Evolutionary conservation across 2,797 vertebrate genomes (phyloP).

Genomic region (Anabacerthia variegaticeps): DNA sequence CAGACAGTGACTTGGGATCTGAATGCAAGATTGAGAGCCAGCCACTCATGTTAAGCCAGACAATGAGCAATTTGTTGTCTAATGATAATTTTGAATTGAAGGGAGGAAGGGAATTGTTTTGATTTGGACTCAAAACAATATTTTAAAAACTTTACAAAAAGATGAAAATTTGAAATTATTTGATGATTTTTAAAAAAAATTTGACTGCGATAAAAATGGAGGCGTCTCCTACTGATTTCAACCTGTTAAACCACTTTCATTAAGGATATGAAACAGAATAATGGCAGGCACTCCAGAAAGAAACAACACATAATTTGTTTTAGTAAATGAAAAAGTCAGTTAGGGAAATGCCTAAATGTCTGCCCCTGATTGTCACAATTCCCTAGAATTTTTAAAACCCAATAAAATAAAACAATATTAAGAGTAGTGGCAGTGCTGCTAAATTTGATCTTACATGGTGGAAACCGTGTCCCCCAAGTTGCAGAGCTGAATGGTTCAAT

Average conservation of each 20-base stretch:
- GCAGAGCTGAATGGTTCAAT: background rate
- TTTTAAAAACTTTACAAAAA: background rate
- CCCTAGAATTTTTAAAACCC: background rate
- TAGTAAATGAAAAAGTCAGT: background rate
- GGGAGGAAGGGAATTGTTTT: background rate
- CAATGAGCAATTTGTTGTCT: constrained; percentile 20
- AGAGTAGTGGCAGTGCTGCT: background rate
- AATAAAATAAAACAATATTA: background rate
- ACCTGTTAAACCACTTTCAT: background rate
- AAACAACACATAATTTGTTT: background rate
- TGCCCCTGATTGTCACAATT: background rate
- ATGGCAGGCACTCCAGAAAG: background rate
- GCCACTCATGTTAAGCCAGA: background rate
- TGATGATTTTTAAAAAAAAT: background rate
- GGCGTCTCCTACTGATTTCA: background rate
- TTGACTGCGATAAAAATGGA: background rate
- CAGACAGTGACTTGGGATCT: background rate
- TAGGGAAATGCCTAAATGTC: background rate
- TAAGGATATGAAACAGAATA: background rate
- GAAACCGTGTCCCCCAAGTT: background rate
- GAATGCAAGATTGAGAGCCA: background rate
- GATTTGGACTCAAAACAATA: background rate
- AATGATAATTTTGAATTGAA: background rate
- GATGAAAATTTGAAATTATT: background rate
- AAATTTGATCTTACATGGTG: background rate